Conservation (phyloP, 2,888 invertebrate genomes). For the Anthophora plumipes region DNA sequence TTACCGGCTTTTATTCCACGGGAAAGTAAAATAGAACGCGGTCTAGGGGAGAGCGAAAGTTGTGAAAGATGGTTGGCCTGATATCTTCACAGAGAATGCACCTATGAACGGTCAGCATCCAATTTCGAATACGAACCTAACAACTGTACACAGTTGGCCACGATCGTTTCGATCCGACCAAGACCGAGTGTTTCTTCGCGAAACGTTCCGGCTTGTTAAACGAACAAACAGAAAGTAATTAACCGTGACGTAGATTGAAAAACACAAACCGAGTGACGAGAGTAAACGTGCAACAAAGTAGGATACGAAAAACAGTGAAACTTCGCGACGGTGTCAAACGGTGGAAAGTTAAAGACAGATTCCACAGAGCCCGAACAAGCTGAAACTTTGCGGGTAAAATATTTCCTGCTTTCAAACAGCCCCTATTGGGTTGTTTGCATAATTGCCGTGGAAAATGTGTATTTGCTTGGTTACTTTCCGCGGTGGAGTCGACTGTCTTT, state of each 20-base stretch:
- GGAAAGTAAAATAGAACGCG: constrained; percentile 53
- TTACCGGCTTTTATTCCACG: constrained; percentile 58
- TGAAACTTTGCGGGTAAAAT: neutral
- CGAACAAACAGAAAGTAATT: neutral
- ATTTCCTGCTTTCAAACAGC: neutral
- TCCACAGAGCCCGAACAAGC: neutral
- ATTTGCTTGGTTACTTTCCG: neutral
- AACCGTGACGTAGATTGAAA: neutral
- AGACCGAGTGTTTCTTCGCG: too few species aligned
- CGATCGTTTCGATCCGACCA: too few species aligned
- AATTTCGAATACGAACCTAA: constrained; percentile 25
- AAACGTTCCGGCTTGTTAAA: neutral
- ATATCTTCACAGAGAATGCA: constrained; percentile 51
- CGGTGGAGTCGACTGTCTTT: neutral
- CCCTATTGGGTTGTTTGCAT: neutral
- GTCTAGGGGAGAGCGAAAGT: constrained; percentile 36
- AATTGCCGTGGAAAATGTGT: neutral
- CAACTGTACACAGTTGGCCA: neutral
- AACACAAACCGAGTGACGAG: neutral
- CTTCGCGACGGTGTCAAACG: neutral
- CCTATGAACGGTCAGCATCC: constrained; percentile 24
- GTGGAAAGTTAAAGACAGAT: neutral
- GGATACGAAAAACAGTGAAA: neutral
- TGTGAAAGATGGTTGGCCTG: constrained; percentile 50
- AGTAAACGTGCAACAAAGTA: too few species aligned